Evolutionary conservation across 2,888 invertebrate species (phyloP), one percentile per base, ranked within the genome.

Genomic region (Latrodectus elegans): DNA sequence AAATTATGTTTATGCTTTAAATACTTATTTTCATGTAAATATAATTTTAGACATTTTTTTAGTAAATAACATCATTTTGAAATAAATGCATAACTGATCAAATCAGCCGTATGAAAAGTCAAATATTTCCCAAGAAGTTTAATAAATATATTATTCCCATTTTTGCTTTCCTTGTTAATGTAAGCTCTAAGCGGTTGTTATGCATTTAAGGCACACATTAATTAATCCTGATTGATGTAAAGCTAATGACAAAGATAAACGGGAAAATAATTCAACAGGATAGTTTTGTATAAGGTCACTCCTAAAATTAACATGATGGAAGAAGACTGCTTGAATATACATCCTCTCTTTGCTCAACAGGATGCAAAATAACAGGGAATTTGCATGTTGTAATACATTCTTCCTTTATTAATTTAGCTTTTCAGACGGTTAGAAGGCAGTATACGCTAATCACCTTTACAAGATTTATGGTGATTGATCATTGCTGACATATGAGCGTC

Each of bases 381-480:
- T 75, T 82, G 17, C 70, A 74, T 52, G 51, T 65, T 12, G 4
- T 12, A 51, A 51, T 72, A 76, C 51, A 22, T 49, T 8, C 15
- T 75, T 52, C 70, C 55, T 60, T 82, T 75, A 82, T 75, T 82
- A 82, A 82, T 82, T 82, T 82, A 82, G 52, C 68, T 79, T 55
- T 55, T 4, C n/a, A 15, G n/a, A 22, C 15, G 49, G 70, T 75
- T 64, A 70, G 75, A 70, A 82, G 82, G 75, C 60, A 15, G 51
- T 14, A 68, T 75, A 17, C 70, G 55, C 60, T 75, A 82, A 82
- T 75, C 82, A 70, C 70, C 74, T 82, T 75, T 74, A 82, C 82
- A 82, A 82, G 82, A 82, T 82, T 82, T 82, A 82, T 82, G 68
- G 70, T 55, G 82, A 70, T 60, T 55, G 82, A 82, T 82, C 75